Evolutionary conservation across 37 sponge, comb jelly and placozoan species (phyloP).

Genomic region (Oopsacas minuta): DNA sequence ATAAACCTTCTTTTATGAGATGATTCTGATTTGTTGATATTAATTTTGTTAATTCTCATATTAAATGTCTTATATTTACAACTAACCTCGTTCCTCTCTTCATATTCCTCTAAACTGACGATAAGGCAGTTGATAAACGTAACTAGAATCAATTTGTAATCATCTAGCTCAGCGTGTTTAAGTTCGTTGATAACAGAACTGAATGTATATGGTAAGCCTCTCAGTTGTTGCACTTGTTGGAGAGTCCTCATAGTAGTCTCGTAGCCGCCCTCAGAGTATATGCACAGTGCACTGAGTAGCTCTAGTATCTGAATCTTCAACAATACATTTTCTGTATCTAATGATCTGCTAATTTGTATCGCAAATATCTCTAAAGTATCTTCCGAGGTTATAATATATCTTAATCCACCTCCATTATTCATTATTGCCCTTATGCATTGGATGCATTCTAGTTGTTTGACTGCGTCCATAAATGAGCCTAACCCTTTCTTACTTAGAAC

Average conservation of each 20-base stretch:
- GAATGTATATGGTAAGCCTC: conserved; percentile 44
- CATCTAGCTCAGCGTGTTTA: conserved; percentile 32
- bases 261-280: conserved; percentile 68
- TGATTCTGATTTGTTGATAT: too few relatives aligned
- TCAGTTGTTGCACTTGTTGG: conserved; percentile 31
- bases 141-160: conserved; percentile 37
- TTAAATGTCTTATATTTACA: neutral
- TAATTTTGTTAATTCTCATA: neutral
- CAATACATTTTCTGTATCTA: conserved; percentile 78
- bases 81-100: conserved; percentile 20
- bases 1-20: too few relatives aligned
- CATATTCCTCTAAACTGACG: conserved; percentile 26
- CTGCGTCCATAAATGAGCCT: conserved; percentile 53
- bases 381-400: conserved; percentile 44
- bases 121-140: conserved; percentile 78
- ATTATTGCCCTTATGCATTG: conserved; percentile 69
- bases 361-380: neutral
- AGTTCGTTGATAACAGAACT: conserved; percentile 61
- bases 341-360: conserved; percentile 28
- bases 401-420: conserved; percentile 62
- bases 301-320: conserved; percentile 80
- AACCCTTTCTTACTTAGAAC: conserved; percentile 48
- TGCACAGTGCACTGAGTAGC: conserved; percentile 69
- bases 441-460: conserved; percentile 79
- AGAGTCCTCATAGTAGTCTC: conserved; percentile 52